These are phyloP conservation scores for Catagonus wagneri DNA, from an alignment of 2,113 vertebrate species.

Conservation along the genomic window DNA sequence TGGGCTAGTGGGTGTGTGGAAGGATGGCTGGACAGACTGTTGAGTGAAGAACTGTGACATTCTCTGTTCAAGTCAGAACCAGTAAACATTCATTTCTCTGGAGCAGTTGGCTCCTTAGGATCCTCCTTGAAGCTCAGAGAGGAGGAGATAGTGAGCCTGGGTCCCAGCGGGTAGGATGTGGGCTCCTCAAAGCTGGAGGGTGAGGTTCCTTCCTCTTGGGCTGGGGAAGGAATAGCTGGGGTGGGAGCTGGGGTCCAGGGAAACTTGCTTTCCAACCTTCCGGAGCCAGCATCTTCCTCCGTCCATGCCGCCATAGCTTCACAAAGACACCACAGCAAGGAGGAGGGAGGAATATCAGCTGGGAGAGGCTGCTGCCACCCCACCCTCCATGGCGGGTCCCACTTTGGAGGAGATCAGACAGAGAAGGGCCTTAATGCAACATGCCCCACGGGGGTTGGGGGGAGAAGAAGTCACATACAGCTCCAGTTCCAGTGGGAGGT, in stretches of 20 bases:
- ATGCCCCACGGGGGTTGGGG: fast-evolving
- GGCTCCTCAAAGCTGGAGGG: background rate
- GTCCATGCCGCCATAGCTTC: background rate
- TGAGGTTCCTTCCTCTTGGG: background rate
- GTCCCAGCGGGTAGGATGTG: background rate
- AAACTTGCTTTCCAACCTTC: no score
- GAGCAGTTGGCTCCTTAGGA: background rate
- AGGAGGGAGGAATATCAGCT: background rate
- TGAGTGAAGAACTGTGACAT: background rate
- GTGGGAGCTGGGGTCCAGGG: background rate
- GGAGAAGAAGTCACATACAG: background rate
- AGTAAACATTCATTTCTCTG: background rate
- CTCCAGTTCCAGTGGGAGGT: background rate
- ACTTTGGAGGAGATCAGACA: background rate
- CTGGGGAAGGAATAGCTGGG: background rate
- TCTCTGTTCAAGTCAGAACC: background rate
- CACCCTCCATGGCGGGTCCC: background rate
- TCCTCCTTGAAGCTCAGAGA: slow-evolving; percentile 22
- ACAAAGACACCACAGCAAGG: background rate
- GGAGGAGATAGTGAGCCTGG: background rate
- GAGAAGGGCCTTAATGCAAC: background rate
- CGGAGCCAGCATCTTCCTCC: background rate
- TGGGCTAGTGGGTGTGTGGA: background rate
- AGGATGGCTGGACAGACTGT: background rate
- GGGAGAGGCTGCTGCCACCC: background rate